phyloP scores from a whole-genome alignment of 2,888 invertebrate genomes.

The Eumacrocentrus americanus region DNA sequence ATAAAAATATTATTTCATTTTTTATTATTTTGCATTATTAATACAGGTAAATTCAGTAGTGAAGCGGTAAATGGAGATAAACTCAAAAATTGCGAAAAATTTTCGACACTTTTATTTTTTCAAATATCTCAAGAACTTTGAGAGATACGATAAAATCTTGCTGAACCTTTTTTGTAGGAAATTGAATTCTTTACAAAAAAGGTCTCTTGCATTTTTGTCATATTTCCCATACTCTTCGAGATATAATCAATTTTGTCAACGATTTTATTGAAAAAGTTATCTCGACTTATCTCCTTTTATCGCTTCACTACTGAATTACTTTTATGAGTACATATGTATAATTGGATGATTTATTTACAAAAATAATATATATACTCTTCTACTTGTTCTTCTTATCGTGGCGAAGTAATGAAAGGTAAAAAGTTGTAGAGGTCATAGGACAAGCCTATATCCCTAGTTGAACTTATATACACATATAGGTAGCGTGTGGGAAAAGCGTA shows the following conservation, averaged over 20 bases:
- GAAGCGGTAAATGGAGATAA: too few relatives aligned
- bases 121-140: not conserved
- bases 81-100: too few relatives aligned
- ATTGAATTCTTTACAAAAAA: not conserved
- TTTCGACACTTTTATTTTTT: not conserved
- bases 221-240: not conserved
- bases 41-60: not conserved
- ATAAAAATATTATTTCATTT: too few relatives aligned
- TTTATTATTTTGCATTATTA: not conserved
- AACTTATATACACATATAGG: slow-evolving; percentile 1
- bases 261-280: not conserved
- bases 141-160: not conserved
- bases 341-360: too few relatives aligned
- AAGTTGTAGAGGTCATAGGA: too few relatives aligned
- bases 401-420: too few relatives aligned
- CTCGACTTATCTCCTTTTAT: too few relatives aligned
- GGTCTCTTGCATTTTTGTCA: not conserved
- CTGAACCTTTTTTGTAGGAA: not conserved
- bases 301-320: too few relatives aligned
- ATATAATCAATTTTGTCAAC: not conserved
- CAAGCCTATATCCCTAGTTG: too few relatives aligned
- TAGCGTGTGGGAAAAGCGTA: slow-evolving; percentile 21
- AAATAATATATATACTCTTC: too few relatives aligned
- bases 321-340: not conserved
- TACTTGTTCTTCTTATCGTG: too few relatives aligned